Conservation (phyloP, 2,113 vertebrate species). For the Lophochroa leadbeateri region DNA sequence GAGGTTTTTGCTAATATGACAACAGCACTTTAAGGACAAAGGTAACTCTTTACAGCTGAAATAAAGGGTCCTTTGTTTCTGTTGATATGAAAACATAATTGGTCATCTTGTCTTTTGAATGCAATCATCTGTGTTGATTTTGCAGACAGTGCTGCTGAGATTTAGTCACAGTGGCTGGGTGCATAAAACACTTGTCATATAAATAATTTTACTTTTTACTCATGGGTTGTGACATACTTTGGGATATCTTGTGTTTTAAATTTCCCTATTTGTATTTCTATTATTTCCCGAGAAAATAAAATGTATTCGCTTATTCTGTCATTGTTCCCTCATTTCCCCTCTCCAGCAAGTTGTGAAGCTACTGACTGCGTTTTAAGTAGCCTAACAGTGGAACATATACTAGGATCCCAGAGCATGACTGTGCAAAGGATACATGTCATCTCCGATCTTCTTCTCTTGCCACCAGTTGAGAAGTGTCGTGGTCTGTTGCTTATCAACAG, state of each 20-base stretch:
- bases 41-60: neutral
- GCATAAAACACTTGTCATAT: neutral
- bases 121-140: neutral
- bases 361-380: neutral
- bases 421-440: fast-evolving
- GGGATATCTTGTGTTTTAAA: neutral
- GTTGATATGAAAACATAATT: neutral
- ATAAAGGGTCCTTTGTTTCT: neutral
- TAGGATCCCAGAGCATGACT: neutral
- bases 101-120: neutral
- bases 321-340: neutral
- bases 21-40: neutral
- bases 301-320: neutral
- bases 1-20: neutral
- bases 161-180: neutral
- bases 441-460: neutral
- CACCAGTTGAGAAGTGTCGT: neutral
- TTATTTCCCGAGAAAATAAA: neutral
- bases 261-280: neutral
- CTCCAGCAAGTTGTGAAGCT: neutral
- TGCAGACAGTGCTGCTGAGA: neutral
- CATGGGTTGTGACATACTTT: neutral
- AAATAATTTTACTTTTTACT: neutral
- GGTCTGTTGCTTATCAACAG: neutral
- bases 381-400: neutral